Percentiles rank a stretch among this genome's conserved stretches.
phyloP scores from a whole-genome alignment of 2,113 vertebrate genomes.

The Cryptomyrus ogoouensis region DNA sequence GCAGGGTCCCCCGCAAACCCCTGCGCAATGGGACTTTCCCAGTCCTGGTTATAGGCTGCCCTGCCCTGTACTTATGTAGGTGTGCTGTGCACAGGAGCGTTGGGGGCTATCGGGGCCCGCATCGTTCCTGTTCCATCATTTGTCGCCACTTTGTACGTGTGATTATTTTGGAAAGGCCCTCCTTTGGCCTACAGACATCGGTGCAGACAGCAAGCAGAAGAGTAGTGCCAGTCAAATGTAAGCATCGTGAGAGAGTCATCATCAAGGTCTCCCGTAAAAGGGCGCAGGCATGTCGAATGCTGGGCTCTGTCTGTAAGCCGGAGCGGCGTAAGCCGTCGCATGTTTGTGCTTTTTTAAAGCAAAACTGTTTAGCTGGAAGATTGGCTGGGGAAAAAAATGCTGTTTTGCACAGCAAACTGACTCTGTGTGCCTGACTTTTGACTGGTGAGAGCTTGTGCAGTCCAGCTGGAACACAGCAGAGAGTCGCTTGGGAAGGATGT shows the following conservation, averaged over 20 bases:
- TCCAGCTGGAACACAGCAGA: neutral
- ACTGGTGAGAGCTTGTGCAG: neutral
- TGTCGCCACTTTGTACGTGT: neutral
- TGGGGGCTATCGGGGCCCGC: neutral
- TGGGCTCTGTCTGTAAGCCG: neutral
- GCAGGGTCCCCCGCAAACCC: neutral
- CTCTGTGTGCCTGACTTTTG: neutral
- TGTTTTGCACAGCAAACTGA: neutral
- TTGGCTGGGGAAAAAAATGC: neutral
- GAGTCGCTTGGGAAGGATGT: neutral
- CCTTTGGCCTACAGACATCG: neutral
- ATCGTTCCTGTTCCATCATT: neutral
- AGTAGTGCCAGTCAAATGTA: neutral
- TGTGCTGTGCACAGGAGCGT: neutral
- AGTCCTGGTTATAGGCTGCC: neutral
- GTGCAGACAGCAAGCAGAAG: neutral
- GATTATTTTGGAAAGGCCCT: neutral
- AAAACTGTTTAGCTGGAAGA: neutral
- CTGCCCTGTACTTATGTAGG: neutral
- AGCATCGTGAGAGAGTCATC: neutral
- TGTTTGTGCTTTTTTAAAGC: neutral
- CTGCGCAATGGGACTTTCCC: neutral
- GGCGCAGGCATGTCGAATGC: neutral
- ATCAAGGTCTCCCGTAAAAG: neutral
- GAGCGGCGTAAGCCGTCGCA: neutral